phyloP scores from a whole-genome alignment of 2,113 vertebrate genomes.

The Dicrurus megarhynchus region DNA sequence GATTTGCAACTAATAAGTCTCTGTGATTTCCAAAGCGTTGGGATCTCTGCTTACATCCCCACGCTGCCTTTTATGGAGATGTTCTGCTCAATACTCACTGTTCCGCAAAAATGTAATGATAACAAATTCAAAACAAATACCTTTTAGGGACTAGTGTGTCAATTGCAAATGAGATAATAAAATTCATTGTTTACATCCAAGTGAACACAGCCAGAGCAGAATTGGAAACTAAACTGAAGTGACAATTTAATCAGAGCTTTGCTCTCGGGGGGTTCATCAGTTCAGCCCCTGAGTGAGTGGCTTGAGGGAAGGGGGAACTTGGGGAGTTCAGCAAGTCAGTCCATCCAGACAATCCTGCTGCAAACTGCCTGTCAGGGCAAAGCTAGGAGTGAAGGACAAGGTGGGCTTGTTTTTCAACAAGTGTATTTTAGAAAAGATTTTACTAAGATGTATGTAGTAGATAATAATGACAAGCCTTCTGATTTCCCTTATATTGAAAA shows the following conservation, averaged over 20 bases:
- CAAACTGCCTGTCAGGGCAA: not conserved
- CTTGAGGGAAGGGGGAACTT: not conserved
- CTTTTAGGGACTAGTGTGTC: conserved; percentile 93
- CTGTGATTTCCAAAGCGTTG: not conserved
- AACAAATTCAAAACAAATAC: conserved; percentile 93
- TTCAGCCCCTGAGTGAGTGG: not conserved
- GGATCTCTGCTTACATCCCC: conserved; percentile 36
- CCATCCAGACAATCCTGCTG: not conserved
- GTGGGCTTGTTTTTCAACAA: not conserved
- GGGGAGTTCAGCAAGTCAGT: not conserved
- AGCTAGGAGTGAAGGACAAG: not conserved
- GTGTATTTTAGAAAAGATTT: not conserved
- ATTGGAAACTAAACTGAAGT: not conserved
- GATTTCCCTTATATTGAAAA: not conserved
- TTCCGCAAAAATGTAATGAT: conserved; percentile 84
- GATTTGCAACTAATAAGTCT: conserved; percentile 2
- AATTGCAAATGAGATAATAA: conserved; percentile 71
- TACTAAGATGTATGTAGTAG: not conserved
- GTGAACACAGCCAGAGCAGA: not conserved
- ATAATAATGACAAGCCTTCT: not conserved
- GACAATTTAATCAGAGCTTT: not conserved
- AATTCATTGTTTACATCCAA: conserved; percentile 46
- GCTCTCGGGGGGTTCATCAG: not conserved
- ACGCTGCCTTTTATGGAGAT: conserved; percentile 89
- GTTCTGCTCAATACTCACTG: conserved; percentile 81